These are phyloP conservation scores for Oriolus oriolus DNA, from an alignment of 2,113 vertebrate genomes.

Conservation along the genomic window DNA sequence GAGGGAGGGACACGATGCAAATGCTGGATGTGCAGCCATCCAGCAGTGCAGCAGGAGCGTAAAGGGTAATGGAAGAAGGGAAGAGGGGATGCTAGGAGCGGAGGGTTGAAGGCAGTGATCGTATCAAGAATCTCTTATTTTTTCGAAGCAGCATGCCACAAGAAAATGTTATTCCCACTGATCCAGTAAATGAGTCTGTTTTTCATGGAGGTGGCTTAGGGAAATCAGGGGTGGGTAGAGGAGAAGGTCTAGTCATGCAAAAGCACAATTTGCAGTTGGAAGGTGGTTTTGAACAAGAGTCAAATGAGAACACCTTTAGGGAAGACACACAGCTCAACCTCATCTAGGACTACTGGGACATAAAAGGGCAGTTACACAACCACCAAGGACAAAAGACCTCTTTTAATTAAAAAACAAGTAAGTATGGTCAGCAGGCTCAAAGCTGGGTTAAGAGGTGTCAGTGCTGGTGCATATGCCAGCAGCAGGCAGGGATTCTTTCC, in stretches of 20 bases:
- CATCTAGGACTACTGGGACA: neutral
- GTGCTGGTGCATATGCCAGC: neutral
- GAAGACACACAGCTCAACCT: neutral
- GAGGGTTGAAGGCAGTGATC: neutral
- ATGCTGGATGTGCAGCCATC: neutral
- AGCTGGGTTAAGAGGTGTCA: neutral
- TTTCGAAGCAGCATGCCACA: accelerated
- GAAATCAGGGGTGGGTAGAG: neutral
- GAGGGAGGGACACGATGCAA: neutral
- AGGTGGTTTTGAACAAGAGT: neutral
- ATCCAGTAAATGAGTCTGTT: constrained; percentile 19
- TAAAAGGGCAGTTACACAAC: neutral
- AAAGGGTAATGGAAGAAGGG: constrained; percentile 1
- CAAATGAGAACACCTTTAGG: neutral
- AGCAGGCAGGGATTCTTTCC: neutral
- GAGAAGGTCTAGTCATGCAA: neutral
- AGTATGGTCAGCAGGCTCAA: neutral
- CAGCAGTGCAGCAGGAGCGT: neutral
- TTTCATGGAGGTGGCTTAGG: neutral
- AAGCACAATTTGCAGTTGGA: neutral
- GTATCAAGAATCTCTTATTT: neutral
- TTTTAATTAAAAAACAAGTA: neutral
- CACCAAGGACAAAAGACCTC: neutral
- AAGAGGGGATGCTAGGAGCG: neutral
- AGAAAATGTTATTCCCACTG: neutral